Evolutionary conservation across 2,888 invertebrate species (phyloP), one percentile per base, ranked within the genome.

Genomic region (Papilio elwesi): DNA sequence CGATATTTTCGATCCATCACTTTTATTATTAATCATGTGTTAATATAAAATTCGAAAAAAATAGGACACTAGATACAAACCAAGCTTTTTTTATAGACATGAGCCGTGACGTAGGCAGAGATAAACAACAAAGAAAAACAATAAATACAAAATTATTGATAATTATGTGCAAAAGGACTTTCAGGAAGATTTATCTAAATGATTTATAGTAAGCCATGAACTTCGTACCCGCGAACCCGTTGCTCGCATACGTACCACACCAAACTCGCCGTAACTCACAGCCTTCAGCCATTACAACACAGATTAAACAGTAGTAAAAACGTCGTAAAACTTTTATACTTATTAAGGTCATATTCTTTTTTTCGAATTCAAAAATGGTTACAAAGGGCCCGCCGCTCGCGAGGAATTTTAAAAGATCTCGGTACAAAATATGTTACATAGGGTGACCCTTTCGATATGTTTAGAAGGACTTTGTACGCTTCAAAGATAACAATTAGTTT

Each of bases 221-320:
- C 72, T 64, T 68, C 51, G 63, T 48, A 72, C 68, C 48, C 10
- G n/a, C 47, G 52, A 38, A 38, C 57, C 57, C 15, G n/a, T 53
- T 16, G 15, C 16, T n/a, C 51, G n/a, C 13, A 11, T 13, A 38
- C 36, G 6, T 13, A n/a, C 7, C n/a, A 13, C 6, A 12, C 52
- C n/a, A 38, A 36, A 10, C n/a, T 80, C 79, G 81, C 85, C 82
- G 84, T 87, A 88, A 85, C 82, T 88, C 86, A 87, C 86, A 82
- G 80, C 80, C 78, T 79, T 80, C 79, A 76, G 77, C 85, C 84
- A 85, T 90, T 87, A 87, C 84, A 80, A 84, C 81, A 81, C 86
- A 91, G 90, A 91, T 92, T 92, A 92, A 92, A 92, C 88, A 90
- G 91, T 90, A 90, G 90, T 93, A 92, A 93, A 92, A 88, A 74